These are phyloP conservation scores for Thymallus thymallus DNA, from an alignment of 2,113 vertebrate genomes.

Conservation along the genomic window DNA sequence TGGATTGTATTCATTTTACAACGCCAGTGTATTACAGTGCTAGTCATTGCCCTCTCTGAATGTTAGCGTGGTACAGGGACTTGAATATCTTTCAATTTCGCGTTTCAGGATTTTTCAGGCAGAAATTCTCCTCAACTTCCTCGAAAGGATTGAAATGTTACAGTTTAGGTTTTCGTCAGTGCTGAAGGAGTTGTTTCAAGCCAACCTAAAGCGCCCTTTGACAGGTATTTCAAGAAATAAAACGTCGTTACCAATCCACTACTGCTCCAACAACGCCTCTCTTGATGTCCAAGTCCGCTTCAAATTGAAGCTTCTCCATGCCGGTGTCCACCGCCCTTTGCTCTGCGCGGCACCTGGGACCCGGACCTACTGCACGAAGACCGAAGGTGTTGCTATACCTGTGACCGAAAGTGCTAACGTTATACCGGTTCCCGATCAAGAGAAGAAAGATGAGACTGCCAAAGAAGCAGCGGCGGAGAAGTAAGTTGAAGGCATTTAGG, in stretches of 20 bases:
- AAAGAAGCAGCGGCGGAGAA: conserved; percentile 38
- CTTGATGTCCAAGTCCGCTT: conserved; percentile 26
- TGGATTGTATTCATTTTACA: not conserved
- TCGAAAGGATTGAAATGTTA: conserved; percentile 76
- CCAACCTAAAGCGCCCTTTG: conserved; percentile 64
- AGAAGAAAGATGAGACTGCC: conserved; percentile 58
- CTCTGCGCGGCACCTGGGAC: conserved; percentile 27
- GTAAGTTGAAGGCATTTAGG: not conserved
- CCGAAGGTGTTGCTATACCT: conserved; percentile 49
- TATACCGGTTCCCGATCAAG: conserved; percentile 48
- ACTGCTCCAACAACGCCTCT: conserved; percentile 40
- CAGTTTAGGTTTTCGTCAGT: conserved; percentile 68
- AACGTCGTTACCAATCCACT: conserved; percentile 43
- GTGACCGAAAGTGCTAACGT: too few species aligned
- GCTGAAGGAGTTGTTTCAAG: conserved; percentile 72
- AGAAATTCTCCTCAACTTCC: conserved; percentile 37
- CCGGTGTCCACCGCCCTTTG: conserved; percentile 26
- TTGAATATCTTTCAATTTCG: not conserved
- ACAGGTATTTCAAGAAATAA: conserved; percentile 38
- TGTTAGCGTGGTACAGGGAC: not conserved
- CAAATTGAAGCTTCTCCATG: conserved; percentile 43
- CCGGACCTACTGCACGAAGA: conserved; percentile 65
- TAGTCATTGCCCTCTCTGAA: not conserved
- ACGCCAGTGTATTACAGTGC: not conserved
- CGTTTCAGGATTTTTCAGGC: conserved; percentile 11